These are phyloP conservation scores for Andricus curvator DNA, from an alignment of 2,888 invertebrate genomes.

Conservation along the genomic window DNA sequence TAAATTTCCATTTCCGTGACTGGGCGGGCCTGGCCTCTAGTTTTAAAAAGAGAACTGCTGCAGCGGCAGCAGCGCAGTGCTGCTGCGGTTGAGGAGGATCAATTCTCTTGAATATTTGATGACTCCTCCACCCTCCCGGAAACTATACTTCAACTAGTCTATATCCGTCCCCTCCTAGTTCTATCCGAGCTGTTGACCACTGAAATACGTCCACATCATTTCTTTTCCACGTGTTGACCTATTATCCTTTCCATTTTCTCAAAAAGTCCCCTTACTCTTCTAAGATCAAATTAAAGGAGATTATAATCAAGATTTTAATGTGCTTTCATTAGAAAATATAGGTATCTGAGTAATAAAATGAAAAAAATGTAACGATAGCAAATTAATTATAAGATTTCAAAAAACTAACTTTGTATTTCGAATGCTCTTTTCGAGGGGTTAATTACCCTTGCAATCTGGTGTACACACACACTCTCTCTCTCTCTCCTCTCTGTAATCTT, in stretches of 20 bases:
- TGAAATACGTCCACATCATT: conserved; percentile 72
- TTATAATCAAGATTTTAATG: not conserved
- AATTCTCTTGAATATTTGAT: conserved; percentile 42
- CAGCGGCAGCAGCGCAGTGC: conserved; percentile 36
- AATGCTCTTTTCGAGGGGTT: too few species aligned
- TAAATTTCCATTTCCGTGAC: not conserved
- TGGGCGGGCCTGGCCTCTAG: not conserved
- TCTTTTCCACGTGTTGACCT: conserved; percentile 35
- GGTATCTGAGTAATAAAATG: not conserved
- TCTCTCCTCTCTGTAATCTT: too few species aligned
- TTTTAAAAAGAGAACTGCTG: conserved; percentile 26
- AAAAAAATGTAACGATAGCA: too few species aligned
- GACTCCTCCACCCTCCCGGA: conserved; percentile 43
- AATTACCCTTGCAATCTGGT: too few species aligned
- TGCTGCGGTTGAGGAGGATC: conserved; percentile 45
- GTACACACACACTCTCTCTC: too few species aligned
- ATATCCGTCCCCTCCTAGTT: conserved; percentile 62
- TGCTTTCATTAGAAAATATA: not conserved
- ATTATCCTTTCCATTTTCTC: conserved; percentile 11
- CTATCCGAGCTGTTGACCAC: conserved; percentile 63
- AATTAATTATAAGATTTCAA: too few species aligned
- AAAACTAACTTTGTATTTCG: too few species aligned
- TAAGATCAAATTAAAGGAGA: not conserved
- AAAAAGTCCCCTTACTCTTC: not conserved
- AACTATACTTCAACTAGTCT: conserved; percentile 63